Conservation (phyloP, 2,113 vertebrate species). For the Natator depressus region DNA sequence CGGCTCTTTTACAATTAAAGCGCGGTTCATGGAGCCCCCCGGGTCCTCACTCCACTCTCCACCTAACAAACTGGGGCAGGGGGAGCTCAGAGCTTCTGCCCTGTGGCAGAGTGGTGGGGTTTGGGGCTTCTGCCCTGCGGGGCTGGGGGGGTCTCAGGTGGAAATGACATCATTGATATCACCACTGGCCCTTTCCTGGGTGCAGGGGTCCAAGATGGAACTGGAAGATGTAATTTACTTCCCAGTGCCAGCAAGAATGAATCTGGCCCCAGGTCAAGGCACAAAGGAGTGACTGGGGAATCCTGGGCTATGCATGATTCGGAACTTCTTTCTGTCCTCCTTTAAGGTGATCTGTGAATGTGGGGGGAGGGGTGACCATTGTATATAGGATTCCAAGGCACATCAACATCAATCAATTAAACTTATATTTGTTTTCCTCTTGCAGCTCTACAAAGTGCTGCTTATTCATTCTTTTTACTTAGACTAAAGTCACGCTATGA, state of each 20-base stretch:
- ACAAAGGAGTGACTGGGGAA: neutral
- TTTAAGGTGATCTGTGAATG: neutral
- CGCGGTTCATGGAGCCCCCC: too few relatives aligned
- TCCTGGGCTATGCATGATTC: neutral
- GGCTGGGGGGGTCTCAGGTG: neutral
- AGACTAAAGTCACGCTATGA: neutral
- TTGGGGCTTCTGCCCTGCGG: too few relatives aligned
- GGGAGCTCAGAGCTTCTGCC: too few relatives aligned
- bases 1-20: too few relatives aligned
- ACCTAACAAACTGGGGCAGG: too few relatives aligned
- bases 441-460: neutral
- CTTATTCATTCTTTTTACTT: neutral
- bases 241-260: neutral
- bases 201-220: neutral
- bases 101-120: too few relatives aligned
- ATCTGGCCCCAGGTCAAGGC: neutral
- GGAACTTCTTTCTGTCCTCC: neutral
- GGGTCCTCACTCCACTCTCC: too few relatives aligned
- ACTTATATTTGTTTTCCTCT: neutral
- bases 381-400: neutral
- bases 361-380: neutral
- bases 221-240: neutral
- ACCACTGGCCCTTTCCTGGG: neutral
- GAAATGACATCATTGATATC: neutral
- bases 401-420: neutral